These are phyloP conservation scores for Malacoctenus gilli DNA, from an alignment of 2,797 vertebrate species.

Conservation along the genomic window DNA sequence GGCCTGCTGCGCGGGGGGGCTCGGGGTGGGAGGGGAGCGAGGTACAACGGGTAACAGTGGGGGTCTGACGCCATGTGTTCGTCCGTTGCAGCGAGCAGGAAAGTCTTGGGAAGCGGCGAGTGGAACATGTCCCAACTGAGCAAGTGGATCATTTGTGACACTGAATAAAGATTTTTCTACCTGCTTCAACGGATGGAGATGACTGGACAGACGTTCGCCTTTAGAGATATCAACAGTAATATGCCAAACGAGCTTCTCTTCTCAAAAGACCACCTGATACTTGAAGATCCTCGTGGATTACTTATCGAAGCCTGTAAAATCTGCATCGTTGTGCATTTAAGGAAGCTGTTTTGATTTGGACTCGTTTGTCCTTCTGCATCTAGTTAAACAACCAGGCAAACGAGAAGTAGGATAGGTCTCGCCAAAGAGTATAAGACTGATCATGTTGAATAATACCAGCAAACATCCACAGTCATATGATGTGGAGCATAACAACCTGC, in stretches of 20 bases:
- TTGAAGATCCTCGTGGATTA: slow-evolving; percentile 77
- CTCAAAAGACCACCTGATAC: slow-evolving; percentile 71
- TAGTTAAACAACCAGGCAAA: slow-evolving; percentile 52
- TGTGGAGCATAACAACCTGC: slow-evolving; percentile 62
- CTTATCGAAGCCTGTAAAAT: slow-evolving; percentile 72
- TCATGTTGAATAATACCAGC: slow-evolving; percentile 84
- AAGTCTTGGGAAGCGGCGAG: slow-evolving; percentile 37
- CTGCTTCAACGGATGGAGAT: slow-evolving; percentile 19
- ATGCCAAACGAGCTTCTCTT: slow-evolving; percentile 69
- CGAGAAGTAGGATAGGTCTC: slow-evolving; percentile 84
- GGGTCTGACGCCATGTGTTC: slow-evolving; percentile 46
- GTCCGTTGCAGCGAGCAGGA: slow-evolving; percentile 60
- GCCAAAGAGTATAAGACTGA: slow-evolving; percentile 92
- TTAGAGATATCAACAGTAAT: slow-evolving; percentile 60
- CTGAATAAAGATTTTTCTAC: slow-evolving; percentile 9
- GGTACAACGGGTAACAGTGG: slow-evolving; percentile 48
- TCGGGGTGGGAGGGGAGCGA: slow-evolving; percentile 23
- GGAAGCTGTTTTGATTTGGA: slow-evolving; percentile 55
- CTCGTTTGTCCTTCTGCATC: slow-evolving; percentile 45
- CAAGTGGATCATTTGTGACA: slow-evolving; percentile 3
- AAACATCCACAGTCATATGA: slow-evolving; percentile 71
- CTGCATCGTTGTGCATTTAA: slow-evolving; percentile 79
- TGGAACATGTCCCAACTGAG: slow-evolving; percentile 24
- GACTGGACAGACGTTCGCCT: slow-evolving; percentile 47
- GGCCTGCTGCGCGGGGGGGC: background rate